Conservation (phyloP, 2,113 vertebrate species). For the Prionailurus viverrinus region DNA sequence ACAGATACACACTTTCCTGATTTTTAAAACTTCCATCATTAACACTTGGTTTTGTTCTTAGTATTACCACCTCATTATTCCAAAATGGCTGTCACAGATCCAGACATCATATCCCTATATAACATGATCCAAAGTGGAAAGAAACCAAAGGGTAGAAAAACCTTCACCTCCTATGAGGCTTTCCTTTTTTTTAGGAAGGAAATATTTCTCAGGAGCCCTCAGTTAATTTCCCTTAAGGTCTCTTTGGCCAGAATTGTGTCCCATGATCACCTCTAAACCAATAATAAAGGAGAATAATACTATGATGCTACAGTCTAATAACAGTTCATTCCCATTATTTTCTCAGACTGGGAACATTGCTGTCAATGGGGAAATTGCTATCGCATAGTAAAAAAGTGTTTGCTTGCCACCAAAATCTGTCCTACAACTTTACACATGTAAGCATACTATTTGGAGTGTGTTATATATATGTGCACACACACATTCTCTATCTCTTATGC, state of each 20-base stretch:
- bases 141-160: not conserved
- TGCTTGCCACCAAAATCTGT: not conserved
- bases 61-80: not conserved
- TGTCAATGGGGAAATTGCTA: not conserved
- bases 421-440: not conserved
- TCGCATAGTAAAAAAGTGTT: not conserved
- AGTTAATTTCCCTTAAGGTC: not conserved
- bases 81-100: not conserved
- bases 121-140: not conserved
- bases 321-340: not conserved
- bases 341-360: not conserved
- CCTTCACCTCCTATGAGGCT: not conserved
- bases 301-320: not conserved
- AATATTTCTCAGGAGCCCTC: not conserved
- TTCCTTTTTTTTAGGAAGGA: not conserved
- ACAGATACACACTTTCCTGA: not conserved
- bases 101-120: not conserved
- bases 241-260: not conserved
- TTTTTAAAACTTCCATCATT: not conserved
- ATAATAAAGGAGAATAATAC: not conserved
- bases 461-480: not conserved
- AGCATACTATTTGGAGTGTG: not conserved
- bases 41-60: not conserved
- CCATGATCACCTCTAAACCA: not conserved
- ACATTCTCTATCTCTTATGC: not conserved